phyloP scores from a whole-genome alignment of 2,888 invertebrate species.

The Zhuqinia jingwanae region DNA sequence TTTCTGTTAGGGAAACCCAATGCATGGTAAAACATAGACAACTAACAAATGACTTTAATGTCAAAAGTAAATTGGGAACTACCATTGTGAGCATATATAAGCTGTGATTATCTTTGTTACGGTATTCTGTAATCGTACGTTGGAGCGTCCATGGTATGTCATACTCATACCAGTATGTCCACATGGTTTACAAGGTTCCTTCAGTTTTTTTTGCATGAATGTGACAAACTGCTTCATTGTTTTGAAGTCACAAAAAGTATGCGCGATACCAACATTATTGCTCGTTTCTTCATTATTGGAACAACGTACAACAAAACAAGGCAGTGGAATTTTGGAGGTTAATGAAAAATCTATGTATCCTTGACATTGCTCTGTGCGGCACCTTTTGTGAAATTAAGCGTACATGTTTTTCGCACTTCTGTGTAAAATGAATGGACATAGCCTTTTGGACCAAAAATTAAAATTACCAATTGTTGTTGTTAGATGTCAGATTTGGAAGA shows the following conservation, averaged over 20 bases:
- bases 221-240: slow-evolving; percentile 47
- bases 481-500: background rate
- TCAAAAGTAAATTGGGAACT: slow-evolving; percentile 1
- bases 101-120: background rate
- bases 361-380: slow-evolving; percentile 8
- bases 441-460: background rate
- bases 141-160: background rate
- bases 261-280: background rate
- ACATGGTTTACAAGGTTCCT: too few species aligned
- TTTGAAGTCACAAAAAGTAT: background rate
- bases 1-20: slow-evolving; percentile 9
- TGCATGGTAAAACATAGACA: slow-evolving; percentile 12
- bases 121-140: background rate
- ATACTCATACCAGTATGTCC: background rate
- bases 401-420: background rate
- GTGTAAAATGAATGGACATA: background rate
- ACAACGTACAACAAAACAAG: background rate
- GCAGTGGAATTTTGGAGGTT: too few species aligned
- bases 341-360: background rate
- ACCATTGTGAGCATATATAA: background rate
- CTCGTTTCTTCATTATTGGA: background rate
- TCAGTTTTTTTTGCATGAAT: too few species aligned
- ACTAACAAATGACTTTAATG: slow-evolving; percentile 36
- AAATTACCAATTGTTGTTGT: too few species aligned
- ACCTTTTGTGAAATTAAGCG: background rate